A percentile compares a stretch with the other conserved stretches of the same genome.
Conservation (phyloP, 2,797 vertebrate species). For the Pantherophis vulpinus region DNA sequence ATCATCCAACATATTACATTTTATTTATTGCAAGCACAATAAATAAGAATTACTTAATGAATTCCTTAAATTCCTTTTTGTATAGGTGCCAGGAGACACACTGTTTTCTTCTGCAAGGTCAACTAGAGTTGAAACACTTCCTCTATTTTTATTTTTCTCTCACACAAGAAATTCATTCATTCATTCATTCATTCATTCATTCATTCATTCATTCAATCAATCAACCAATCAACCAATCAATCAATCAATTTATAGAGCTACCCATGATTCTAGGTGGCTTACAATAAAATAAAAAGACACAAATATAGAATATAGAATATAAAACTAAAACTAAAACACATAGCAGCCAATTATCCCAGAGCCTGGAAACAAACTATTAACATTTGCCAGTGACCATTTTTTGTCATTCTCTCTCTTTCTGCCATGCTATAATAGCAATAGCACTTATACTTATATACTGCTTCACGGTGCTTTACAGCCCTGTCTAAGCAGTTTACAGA, state of each 20-base stretch:
- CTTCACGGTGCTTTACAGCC: too few relatives aligned
- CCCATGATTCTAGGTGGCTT: neutral
- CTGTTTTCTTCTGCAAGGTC: neutral
- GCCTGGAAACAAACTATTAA: neutral
- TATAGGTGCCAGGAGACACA: neutral
- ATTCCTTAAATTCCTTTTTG: neutral
- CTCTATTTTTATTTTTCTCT: neutral
- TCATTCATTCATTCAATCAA: neutral
- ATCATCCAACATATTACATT: neutral
- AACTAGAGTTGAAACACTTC: neutral
- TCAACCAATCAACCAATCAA: too few relatives aligned
- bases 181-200: neutral
- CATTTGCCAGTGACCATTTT: neutral
- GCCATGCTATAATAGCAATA: neutral
- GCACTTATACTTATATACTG: too few relatives aligned
- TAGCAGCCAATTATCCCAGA: neutral
- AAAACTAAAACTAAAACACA: neutral
- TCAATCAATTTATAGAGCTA: neutral
- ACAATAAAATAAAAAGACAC: neutral
- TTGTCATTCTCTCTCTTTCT: neutral
- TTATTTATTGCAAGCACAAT: neutral
- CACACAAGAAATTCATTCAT: neutral
- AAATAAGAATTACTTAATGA: neutral
- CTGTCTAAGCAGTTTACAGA: too few relatives aligned
- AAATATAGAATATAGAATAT: neutral